Conservation (phyloP, 1,140 invertebrate genomes). For the Oedothorax gibbosus region DNA sequence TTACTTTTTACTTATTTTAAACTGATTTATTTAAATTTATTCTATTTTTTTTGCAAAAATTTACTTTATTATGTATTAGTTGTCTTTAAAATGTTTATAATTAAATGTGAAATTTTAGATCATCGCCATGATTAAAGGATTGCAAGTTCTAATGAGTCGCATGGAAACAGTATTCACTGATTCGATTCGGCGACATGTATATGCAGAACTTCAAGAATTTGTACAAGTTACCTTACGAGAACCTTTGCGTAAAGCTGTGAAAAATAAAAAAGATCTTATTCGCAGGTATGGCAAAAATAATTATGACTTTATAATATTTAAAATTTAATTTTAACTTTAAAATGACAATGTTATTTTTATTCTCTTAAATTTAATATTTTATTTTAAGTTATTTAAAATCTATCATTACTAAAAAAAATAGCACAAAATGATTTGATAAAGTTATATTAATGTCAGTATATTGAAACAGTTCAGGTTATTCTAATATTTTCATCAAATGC, state of each 20-base stretch:
- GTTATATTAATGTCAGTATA: too few relatives aligned
- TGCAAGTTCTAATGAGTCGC: constrained; percentile 96
- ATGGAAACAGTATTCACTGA: constrained; percentile 99
- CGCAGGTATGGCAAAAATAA: constrained; percentile 74
- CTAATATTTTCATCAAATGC: too few relatives aligned
- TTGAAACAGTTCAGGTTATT: too few relatives aligned
- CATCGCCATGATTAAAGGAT: constrained; percentile 99
- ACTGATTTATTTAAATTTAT: background rate
- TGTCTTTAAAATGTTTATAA: constrained; percentile 37
- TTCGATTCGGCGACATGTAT: constrained; percentile 93
- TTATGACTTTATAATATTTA: background rate
- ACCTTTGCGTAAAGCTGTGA: constrained; percentile 94
- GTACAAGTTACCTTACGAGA: constrained; percentile 91
- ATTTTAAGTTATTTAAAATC: too few relatives aligned
- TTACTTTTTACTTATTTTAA: too few relatives aligned
- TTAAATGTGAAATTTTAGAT: constrained; percentile 63
- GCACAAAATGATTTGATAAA: too few relatives aligned
- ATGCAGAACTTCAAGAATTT: constrained; percentile 97
- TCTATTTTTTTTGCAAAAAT: background rate
- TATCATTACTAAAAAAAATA: too few relatives aligned
- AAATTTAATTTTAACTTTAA: too few relatives aligned
- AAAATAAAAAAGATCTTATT: constrained; percentile 98
- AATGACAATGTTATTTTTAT: too few relatives aligned
- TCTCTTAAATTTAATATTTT: too few relatives aligned
- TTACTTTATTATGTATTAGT: background rate